Base-by-base conservation (phyloP, 2,888 invertebrate species). In the Eutolmus rufibarbis region DNA sequence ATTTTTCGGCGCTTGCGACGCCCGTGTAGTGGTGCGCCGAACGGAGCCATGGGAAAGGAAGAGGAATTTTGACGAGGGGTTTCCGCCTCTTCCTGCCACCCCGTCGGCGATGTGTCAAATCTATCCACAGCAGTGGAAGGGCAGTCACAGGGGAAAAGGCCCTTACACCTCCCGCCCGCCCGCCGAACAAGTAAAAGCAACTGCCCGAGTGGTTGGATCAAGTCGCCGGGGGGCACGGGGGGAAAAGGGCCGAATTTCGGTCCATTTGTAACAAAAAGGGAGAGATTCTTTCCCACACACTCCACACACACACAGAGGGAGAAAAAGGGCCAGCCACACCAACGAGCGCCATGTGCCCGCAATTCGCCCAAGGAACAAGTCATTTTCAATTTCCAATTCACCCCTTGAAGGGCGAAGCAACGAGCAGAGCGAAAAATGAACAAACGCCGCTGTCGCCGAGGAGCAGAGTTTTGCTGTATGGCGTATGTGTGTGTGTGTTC, bases 221-320 rank as follows among this genome's bases (percentile, higher is more conserved):
- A 28, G 12, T 8, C 34, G 34, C n/a, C 40, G 23, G 74, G 14
- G 74, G 46, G 57, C 14, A 74, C 74, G 85, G 31, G 40, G 40
- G 14, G 46, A 74, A 51, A 7, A 82, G 16, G 85, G 19, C 74
- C 23, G 43, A 85, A 56, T 85, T 84, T 74, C 74, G 85, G 85
- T 85, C 74, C 85, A 85, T 74, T 31, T 85, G n/a, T 74, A 31
- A 74, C 5, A 28, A 74, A n/a, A 85, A 74, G 74, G 74, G 85
- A 85, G 74, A 74, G 74, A 74, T 74, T 74, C 85, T 85, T 85
- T 85, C 85, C 74, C 85, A 74, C 85, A 85, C 74, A 31, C 9
- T 8, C 74, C 19, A n/a, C 74, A 7, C 19, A 9, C 74, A 46
- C 19, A 37, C 19, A 40, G 1, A 51, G 1, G 0, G 0, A 34